Conservation (phyloP, 2,797 vertebrate species). For the Sparus aurata region DNA sequence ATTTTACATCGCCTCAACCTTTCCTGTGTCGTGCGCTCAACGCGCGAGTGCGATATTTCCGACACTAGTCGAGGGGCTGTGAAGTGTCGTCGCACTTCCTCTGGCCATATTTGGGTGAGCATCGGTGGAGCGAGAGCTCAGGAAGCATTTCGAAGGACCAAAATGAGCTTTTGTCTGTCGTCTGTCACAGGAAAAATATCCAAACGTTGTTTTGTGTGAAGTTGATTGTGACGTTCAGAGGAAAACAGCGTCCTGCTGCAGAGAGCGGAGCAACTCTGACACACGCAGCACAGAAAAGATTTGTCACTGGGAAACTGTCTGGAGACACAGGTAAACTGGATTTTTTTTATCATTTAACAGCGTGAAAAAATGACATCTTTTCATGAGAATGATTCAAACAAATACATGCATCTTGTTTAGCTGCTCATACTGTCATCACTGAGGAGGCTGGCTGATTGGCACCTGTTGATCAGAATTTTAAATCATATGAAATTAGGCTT, state of each 20-base stretch:
- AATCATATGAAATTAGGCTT: constrained; percentile 10
- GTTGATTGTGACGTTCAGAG: constrained; percentile 57
- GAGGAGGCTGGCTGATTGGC: constrained; percentile 31
- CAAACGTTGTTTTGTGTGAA: constrained; percentile 65
- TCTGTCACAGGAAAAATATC: constrained; percentile 70
- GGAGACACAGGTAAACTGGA: constrained; percentile 83
- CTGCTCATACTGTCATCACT: neutral
- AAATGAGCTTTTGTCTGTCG: constrained; percentile 79
- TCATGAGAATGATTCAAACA: neutral
- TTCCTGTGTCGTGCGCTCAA: neutral
- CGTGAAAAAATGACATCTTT: neutral
- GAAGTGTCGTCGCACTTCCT: constrained; percentile 80
- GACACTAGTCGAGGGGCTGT: constrained; percentile 41
- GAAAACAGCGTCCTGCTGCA: constrained; percentile 43
- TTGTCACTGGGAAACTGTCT: constrained; percentile 74
- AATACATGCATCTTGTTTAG: neutral
- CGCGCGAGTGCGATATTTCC: constrained; percentile 22
- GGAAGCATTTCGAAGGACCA: constrained; percentile 72
- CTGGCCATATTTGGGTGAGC: constrained; percentile 85
- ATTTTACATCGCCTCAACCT: neutral
- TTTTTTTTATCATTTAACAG: constrained; percentile 6
- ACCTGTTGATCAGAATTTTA: constrained; percentile 75
- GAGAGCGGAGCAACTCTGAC: constrained; percentile 67
- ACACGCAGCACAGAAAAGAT: constrained; percentile 69
- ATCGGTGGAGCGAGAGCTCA: constrained; percentile 69